Evolutionary conservation across 2,888 invertebrate genomes (phyloP).

Genomic region (Dasysyrphus tricinctus): DNA sequence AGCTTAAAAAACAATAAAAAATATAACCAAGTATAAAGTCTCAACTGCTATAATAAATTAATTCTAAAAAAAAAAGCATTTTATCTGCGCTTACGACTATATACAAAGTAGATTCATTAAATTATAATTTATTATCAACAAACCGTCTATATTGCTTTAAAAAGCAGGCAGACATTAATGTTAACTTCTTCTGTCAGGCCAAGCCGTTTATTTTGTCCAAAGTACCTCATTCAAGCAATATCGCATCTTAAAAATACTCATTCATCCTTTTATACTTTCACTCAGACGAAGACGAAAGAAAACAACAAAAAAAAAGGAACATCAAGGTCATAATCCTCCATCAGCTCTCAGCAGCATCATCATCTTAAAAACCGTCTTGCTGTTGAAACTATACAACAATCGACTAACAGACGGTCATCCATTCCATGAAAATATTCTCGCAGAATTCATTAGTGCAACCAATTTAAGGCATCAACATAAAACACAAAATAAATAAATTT

Average conservation of each 20-base stretch:
- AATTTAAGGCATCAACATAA: constrained; percentile 48
- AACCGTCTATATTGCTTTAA: neutral
- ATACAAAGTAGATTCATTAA: neutral
- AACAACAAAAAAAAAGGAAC: neutral
- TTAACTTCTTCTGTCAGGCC: neutral
- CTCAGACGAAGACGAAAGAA: neutral
- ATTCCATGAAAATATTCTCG: constrained; percentile 11
- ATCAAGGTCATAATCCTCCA: constrained; percentile 14
- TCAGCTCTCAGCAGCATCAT: neutral
- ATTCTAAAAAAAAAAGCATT: neutral
- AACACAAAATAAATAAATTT: constrained; percentile 48
- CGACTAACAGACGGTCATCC: constrained; percentile 9
- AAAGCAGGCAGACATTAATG: neutral
- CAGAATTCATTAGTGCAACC: constrained; percentile 55
- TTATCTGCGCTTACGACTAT: neutral
- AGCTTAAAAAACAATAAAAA: neutral
- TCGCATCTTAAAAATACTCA: neutral
- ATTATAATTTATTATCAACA: neutral
- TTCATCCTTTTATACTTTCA: neutral
- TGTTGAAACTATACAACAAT: neutral
- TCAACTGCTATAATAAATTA: neutral
- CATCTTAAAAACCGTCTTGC: neutral
- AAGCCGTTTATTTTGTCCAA: neutral
- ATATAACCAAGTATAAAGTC: neutral
- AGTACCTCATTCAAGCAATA: neutral